Evolutionary conservation across 2,797 vertebrate species (phyloP).

Genomic region (Gymnodraco acuticeps): DNA sequence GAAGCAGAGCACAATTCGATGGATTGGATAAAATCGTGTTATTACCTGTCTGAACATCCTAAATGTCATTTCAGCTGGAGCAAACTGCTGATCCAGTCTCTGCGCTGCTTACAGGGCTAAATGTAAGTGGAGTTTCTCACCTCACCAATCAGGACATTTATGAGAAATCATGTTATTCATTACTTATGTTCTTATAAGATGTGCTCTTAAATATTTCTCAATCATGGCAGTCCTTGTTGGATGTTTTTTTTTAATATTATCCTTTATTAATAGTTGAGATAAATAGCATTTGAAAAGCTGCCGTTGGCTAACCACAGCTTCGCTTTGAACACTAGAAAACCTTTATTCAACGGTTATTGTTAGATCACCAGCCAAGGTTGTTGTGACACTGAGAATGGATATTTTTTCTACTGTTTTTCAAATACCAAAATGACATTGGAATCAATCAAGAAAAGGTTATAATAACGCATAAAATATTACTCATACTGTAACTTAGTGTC

Average conservation of each 20-base stretch:
- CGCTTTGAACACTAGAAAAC: slow-evolving; percentile 3
- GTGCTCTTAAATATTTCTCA: slow-evolving; percentile 60
- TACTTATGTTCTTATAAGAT: slow-evolving; percentile 60
- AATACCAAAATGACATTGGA: slow-evolving; percentile 11
- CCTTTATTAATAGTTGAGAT: slow-evolving; percentile 24
- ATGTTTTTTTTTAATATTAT: slow-evolving; percentile 39
- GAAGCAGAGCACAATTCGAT: neutral
- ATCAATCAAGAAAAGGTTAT: slow-evolving; percentile 20
- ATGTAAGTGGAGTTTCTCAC: slow-evolving; percentile 25
- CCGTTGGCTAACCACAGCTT: neutral
- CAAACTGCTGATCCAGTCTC: slow-evolving; percentile 51
- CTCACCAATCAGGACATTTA: slow-evolving; percentile 51
- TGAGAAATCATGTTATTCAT: slow-evolving; percentile 53
- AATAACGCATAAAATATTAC: slow-evolving; percentile 32
- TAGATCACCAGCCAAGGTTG: slow-evolving; percentile 21
- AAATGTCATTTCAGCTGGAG: slow-evolving; percentile 51
- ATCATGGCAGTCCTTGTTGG: slow-evolving; percentile 35
- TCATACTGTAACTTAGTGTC: slow-evolving; percentile 49
- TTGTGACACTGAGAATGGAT: slow-evolving; percentile 14
- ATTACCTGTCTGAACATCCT: slow-evolving; percentile 17
- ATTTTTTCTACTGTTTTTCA: slow-evolving; percentile 18
- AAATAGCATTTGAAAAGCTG: slow-evolving; percentile 32
- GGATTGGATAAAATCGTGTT: slow-evolving; percentile 8
- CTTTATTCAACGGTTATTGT: neutral
- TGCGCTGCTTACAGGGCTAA: slow-evolving; percentile 36